Evolutionary conservation across 2,797 vertebrate genomes (phyloP).

Genomic region (Alfaro cultratus): DNA sequence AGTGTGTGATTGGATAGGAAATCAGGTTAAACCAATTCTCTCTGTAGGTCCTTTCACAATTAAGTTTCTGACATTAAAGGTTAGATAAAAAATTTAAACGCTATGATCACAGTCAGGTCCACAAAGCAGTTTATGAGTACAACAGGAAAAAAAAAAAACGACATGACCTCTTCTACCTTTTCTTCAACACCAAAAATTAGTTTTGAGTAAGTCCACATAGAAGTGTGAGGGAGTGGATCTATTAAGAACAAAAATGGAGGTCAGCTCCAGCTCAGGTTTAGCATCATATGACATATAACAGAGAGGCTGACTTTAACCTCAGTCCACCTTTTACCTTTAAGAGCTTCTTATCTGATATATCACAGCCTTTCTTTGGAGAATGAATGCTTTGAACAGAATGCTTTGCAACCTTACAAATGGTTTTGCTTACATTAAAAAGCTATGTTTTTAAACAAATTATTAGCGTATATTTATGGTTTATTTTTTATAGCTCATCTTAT

Average conservation of each 20-base stretch:
- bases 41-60: conserved; percentile 28
- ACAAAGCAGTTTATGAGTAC: conserved; percentile 62
- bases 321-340: conserved; percentile 37
- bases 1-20: neutral
- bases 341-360: conserved; percentile 4
- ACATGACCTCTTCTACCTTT: conserved; percentile 52
- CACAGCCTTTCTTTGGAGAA: neutral
- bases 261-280: conserved; percentile 36
- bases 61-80: conserved; percentile 50
- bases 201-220: conserved; percentile 40
- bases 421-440: neutral
- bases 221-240: conserved; percentile 30
- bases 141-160: conserved; percentile 38
- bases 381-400: neutral
- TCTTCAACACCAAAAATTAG: conserved; percentile 43
- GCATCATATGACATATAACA: conserved; percentile 38
- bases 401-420: neutral
- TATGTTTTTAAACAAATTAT: neutral
- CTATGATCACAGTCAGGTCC: conserved; percentile 39
- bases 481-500: neutral
- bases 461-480: too few species aligned
- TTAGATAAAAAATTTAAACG: conserved; percentile 56
- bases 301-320: conserved; percentile 2
- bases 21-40: conserved; percentile 19
- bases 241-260: conserved; percentile 41